phyloP scores from a whole-genome alignment of 2,797 vertebrate genomes.

The Falco columbarius region DNA sequence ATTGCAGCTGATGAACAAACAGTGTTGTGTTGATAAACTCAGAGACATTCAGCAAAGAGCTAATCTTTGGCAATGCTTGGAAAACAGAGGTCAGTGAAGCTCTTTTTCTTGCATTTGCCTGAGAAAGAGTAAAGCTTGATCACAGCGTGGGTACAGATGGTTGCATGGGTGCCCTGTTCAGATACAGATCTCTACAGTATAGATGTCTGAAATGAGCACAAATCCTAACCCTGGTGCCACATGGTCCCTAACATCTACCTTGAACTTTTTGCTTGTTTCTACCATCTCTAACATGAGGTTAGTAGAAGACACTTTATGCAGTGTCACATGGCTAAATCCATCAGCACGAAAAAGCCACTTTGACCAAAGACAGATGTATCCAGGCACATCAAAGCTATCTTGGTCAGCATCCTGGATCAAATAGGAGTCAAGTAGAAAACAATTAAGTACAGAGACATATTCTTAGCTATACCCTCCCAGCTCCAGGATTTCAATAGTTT shows the following conservation, averaged over 20 bases:
- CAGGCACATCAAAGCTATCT: neutral
- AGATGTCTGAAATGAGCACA: neutral
- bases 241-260: neutral
- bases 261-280: neutral
- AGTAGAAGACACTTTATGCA: neutral
- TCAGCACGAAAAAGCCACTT: neutral
- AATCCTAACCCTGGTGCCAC: neutral
- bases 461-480: neutral
- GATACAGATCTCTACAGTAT: neutral
- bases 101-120: neutral
- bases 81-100: neutral
- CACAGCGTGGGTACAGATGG: neutral
- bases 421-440: neutral
- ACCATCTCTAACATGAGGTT: neutral
- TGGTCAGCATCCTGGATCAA: neutral
- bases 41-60: neutral
- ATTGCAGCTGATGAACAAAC: neutral
- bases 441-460: neutral
- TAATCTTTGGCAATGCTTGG: neutral
- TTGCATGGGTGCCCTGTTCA: neutral
- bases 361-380: neutral
- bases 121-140: neutral
- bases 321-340: neutral
- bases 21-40: accelerated
- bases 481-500: neutral